phyloP scores from a whole-genome alignment of 2,888 invertebrate species.

The Strigamia transsilvanica region DNA sequence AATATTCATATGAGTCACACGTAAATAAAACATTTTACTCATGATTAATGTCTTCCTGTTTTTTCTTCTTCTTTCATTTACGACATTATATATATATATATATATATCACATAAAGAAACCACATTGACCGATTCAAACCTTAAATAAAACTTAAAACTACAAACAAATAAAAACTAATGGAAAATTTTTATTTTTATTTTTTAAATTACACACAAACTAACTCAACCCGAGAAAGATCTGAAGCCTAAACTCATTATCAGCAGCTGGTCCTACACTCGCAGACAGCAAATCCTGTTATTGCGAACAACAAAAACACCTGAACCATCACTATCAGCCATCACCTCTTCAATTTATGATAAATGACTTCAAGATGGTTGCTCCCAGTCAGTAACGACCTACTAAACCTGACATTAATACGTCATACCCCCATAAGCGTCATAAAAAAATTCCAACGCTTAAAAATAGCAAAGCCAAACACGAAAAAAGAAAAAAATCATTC shows the following conservation, averaged over 20 bases:
- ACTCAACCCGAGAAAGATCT: not conserved
- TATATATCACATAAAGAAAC: not conserved
- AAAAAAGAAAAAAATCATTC: not conserved
- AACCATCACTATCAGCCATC: conserved; percentile 46
- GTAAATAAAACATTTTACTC: conserved; percentile 13
- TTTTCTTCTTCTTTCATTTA: not conserved
- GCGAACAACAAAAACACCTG: conserved; percentile 45
- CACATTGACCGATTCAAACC: not conserved
- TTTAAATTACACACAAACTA: not conserved
- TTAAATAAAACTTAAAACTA: not conserved
- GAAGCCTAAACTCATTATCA: conserved; percentile 9
- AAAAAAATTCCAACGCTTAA: not conserved
- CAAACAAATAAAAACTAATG: not conserved
- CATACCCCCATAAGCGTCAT: not conserved
- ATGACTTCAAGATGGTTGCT: not conserved
- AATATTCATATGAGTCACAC: conserved; percentile 3
- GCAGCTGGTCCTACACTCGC: conserved; percentile 26
- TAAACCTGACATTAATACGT: conserved; percentile 8
- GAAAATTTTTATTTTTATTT: not conserved
- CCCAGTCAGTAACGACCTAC: conserved; percentile 16
- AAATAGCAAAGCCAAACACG: not conserved
- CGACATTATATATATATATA: not conserved
- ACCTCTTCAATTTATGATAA: conserved; percentile 36
- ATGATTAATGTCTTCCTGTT: conserved; percentile 41
- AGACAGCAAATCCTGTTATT: conserved; percentile 35